A percentile compares a stretch with the other conserved stretches of the same genome.
Evolutionary conservation across 2,888 invertebrate species (phyloP).

Genomic region (Meiosimyza platycephala): DNA sequence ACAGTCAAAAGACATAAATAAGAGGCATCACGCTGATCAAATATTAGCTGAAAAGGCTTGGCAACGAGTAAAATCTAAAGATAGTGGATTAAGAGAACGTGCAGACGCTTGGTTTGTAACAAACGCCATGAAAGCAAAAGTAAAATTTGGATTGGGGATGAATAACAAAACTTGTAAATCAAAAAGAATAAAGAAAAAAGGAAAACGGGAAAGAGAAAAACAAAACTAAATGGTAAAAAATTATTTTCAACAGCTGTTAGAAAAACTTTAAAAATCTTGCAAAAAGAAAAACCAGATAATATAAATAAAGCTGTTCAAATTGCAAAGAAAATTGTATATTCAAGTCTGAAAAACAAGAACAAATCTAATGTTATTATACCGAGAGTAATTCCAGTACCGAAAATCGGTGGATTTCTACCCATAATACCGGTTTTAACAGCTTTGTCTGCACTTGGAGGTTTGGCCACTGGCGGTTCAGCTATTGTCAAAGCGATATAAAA

Average conservation of each 20-base stretch:
- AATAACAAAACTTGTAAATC: not conserved
- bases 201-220: not conserved
- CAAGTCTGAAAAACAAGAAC: slow-evolving; percentile 4
- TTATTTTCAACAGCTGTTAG: not conserved
- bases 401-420: no score
- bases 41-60: slow-evolving; percentile 40
- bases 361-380: no score
- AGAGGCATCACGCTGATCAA: slow-evolving; percentile 12
- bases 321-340: slow-evolving; percentile 17
- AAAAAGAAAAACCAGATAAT: not conserved
- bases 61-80: no score
- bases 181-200: not conserved
- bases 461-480: no score
- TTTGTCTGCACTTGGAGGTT: no score
- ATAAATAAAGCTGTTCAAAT: slow-evolving; percentile 37
- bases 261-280: not conserved
- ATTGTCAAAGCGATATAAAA: no score
- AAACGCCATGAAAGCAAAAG: no score
- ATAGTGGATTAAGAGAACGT: no score
- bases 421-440: no score
- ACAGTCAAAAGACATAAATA: not conserved
- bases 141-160: no score
- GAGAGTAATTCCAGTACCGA: no score
- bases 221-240: not conserved
- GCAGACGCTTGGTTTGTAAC: no score